Percentiles rank a stretch among this genome's conserved stretches.
These are phyloP conservation scores for Rhodinocichla rosea DNA, from an alignment of 2,113 vertebrate species.

Conservation along the genomic window DNA sequence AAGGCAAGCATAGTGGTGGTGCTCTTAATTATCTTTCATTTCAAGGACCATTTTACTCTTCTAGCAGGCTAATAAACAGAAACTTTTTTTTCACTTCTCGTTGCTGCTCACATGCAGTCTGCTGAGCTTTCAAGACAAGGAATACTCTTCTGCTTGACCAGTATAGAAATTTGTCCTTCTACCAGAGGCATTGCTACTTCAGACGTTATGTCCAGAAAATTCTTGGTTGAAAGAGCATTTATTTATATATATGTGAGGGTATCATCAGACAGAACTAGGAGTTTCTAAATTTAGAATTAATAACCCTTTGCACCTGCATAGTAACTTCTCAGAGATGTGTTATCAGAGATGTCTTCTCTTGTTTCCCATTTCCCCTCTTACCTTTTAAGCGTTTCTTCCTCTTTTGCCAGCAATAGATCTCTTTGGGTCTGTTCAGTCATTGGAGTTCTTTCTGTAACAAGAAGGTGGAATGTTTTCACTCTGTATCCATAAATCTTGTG, in stretches of 20 bases:
- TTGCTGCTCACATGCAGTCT: neutral
- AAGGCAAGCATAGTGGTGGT: neutral
- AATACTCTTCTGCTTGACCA: neutral
- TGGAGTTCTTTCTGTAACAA: neutral
- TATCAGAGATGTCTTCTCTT: neutral
- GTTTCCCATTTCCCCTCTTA: neutral
- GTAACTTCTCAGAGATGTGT: neutral
- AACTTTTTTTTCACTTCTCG: neutral
- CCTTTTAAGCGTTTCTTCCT: slow-evolving; percentile 11
- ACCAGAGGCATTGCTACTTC: neutral
- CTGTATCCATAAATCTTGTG: neutral
- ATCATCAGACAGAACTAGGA: neutral
- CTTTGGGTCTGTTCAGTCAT: neutral
- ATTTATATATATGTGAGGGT: neutral
- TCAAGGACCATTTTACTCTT: neutral
- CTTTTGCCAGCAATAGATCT: neutral
- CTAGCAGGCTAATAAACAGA: neutral
- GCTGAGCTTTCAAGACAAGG: neutral
- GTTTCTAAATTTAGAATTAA: neutral
- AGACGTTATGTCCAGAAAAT: neutral
- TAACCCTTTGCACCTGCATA: neutral
- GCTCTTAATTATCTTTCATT: neutral
- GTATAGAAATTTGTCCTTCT: neutral
- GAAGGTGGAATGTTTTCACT: neutral
- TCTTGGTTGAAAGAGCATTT: neutral